Base-by-base conservation (phyloP, 2,888 invertebrate genomes). In the Ormyrus nitidulus region DNA sequence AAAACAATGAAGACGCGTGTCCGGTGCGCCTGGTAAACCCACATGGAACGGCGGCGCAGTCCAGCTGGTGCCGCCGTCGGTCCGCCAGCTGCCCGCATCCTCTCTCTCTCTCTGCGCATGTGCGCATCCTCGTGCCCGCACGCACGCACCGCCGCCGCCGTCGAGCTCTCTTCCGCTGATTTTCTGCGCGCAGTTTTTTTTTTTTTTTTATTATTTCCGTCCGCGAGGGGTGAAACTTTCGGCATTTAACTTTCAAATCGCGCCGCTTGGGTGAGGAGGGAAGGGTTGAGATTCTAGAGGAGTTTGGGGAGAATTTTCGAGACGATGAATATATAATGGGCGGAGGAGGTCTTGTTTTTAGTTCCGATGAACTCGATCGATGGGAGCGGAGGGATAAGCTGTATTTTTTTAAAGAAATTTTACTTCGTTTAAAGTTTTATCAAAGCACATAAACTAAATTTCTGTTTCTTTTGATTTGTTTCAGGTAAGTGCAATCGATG, bases 51-150 rank as follows among this genome's bases (percentile, higher is more conserved):
- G 85, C 85, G 86, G 86, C 86, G 85, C 87, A 86, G 86, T 87
- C 89, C 90, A 89, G 90, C 90, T 90, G 90, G 88, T 89, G 71
- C 58, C 58, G 19, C 19, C 19, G 1, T 19, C 19, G 19, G 74
- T 62, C 68, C 59, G 88, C 87, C 90, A 90, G 89, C 90, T 90
- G 90, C 88, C 87, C 19, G 19, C 19, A 19, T 19, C 19, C 19
- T 19, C 19, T 19, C 13, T 13, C 13, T 13, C 13, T 13, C 19
- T 19, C 19, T 19, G 19, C 19, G 19, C 19, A 19, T 19, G 19
- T 19, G 19, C 87, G 87, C 88, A 87, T 89, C 68, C 73, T 44
- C 46, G 6, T 19, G 13, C 56, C 10, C 13, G 49, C 44, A 19
- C 48, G 5, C 11, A 13, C 46, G 19, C 46, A 5, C 53, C 46